Base-by-base conservation (phyloP, 2,113 vertebrate species). In the Nycticorax nycticorax region DNA sequence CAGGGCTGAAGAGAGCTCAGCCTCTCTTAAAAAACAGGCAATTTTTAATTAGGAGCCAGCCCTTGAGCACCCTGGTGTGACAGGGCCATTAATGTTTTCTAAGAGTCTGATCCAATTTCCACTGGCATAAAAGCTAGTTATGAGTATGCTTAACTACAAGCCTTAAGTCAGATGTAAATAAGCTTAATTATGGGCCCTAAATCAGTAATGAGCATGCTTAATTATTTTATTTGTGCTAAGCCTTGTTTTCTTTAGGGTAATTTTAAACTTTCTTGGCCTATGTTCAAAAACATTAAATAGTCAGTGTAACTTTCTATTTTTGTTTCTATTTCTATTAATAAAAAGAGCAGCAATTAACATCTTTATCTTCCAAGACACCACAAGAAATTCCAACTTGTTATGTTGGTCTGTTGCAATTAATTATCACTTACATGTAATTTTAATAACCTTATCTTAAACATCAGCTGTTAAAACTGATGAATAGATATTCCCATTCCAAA, bases 201-300 rank as follows among this genome's bases (percentile, higher is more conserved):
- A 85, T 80, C 86, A 69, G 33, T 91, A 93, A 93, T 76, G 50
- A 88, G n/a, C 30, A 63, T 39, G 37, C 23, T 92, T 91, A 87
- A 56, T 94, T 89, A 62, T 95, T 93, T 77, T 87, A 76, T 92
- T 96, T 94, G 37, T 73, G 48, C 18, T 92, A 73, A 91, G 47
- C 45, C 39, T 83, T 92, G 37, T 74, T 96, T 92, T 88, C 85
- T 93, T 86, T 60, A 66, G 47, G 19, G 56, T 76, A 81, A 93
- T 76, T 91, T 94, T 88, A 72, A 86, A 85, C 72, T 82, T 94
- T 68, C 48, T 71, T 95, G 87, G 50, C n/a, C 56, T 88, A 6
- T 50, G 12, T 75, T 96, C 60, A 92, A 86, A 89, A 92, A 32
- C 41, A 59, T 52, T 47, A 84, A 73, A 64, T 48, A 68, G 22